Evolutionary conservation across 2,113 vertebrate genomes (phyloP).

Genomic region (Trichomycterus rosablanca): DNA sequence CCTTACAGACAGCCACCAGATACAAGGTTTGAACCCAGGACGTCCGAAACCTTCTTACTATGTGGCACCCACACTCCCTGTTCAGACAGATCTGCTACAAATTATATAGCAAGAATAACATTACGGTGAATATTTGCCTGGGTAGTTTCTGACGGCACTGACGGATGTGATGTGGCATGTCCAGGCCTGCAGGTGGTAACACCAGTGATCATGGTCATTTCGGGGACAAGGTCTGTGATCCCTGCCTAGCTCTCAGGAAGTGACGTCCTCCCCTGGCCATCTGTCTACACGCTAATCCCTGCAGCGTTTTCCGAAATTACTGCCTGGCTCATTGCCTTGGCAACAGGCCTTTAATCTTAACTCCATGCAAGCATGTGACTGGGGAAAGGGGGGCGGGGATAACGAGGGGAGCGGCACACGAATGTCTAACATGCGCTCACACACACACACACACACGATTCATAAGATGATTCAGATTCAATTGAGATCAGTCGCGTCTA

Average conservation of each 20-base stretch:
- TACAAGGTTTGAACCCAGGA: no score
- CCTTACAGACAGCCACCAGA: no score
- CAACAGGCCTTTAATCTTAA: slow-evolving; percentile 72
- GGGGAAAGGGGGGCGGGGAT: slow-evolving; percentile 44
- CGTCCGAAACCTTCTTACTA: no score
- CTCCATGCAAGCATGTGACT: slow-evolving; percentile 62
- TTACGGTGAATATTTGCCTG: no score
- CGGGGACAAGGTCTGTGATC: slow-evolving; percentile 21
- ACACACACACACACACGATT: no score
- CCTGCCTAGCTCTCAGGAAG: slow-evolving; percentile 60
- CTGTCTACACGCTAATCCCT: slow-evolving; percentile 75
- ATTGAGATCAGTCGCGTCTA: no score
- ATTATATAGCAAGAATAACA: no score
- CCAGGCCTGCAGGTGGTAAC: slow-evolving; percentile 33
- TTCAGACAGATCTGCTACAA: no score
- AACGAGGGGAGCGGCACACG: slow-evolving; percentile 18
- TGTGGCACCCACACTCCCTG: no score
- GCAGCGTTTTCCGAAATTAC: slow-evolving; percentile 72
- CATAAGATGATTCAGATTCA: no score
- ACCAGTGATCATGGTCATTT: slow-evolving; percentile 36
- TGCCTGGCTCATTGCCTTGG: slow-evolving; percentile 69
- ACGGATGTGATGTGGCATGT: slow-evolving; percentile 24
- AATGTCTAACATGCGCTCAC: not conserved
- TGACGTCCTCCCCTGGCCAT: slow-evolving; percentile 64
- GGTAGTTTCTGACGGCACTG: no score